Evolutionary conservation across 2,888 invertebrate genomes (phyloP), one percentile per base, ranked within the genome.

Genomic region (Serrognathus titanus): DNA sequence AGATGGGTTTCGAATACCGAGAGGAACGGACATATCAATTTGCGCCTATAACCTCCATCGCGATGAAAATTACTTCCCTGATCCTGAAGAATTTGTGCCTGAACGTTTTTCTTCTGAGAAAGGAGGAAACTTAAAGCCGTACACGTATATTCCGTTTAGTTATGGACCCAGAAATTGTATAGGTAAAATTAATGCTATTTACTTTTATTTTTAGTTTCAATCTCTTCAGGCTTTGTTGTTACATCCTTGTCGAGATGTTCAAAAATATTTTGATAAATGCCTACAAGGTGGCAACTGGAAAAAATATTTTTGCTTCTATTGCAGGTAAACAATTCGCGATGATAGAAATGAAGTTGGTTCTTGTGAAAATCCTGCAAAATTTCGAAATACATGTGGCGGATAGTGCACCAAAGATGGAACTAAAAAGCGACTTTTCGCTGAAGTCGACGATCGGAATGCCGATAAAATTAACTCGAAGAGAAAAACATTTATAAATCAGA

Each of bases 41-140:
- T n/a, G 47, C 7, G 31, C 48, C 13, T 54, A 59, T 31, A 51
- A 36, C 3, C 31, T 61, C 46, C 61, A 64, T 51, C 41, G 41
- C 20, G 37, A 50, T 10, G 57, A 55, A 41, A 37, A 51, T 9
- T 54, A 56, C 43, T 63, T 56, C 41, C 51, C 61, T 7, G 40
- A 64, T 13, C 62, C 64, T 4, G 53, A 60, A 39, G 51, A 60
- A 36, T 64, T 63, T 45, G 56, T 60, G 57, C 64, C 64, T 10
- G 55, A 63, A n/a, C 48, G 64, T 20, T 64, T 63, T 52, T 12
- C 55, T 45, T 54, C 49, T 4, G 61, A 61, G 46, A 63, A 60
- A 54, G 35, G 13, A 11, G 37, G 40, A n/a, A 31, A 40, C 4
- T 12, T 52, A 2, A 35, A 39, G 16, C 47, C 47, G 9, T 40